These are phyloP conservation scores for Eupithecia subfuscata DNA, from an alignment of 2,888 invertebrate species.

Conservation along the genomic window DNA sequence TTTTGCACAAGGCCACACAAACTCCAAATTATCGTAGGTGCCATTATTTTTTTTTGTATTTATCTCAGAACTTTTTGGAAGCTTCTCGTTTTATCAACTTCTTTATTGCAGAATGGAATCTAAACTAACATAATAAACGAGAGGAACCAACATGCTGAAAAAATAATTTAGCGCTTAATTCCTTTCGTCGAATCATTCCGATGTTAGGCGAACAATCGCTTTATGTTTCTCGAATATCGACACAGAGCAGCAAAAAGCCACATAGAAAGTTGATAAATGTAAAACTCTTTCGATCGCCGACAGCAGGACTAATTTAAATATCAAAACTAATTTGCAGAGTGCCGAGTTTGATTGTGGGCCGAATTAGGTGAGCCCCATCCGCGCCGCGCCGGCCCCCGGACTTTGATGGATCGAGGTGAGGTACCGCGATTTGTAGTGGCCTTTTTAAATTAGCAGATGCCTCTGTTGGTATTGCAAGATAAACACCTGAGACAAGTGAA, in stretches of 20 bases:
- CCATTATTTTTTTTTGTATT: no score
- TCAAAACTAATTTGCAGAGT: constrained; percentile 80
- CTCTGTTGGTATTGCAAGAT: not conserved
- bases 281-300: constrained; percentile 57
- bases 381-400: constrained; percentile 26
- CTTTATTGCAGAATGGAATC: not conserved
- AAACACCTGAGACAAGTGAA: not conserved
- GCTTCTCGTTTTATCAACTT: no score
- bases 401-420: not conserved
- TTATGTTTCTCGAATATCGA: not conserved
- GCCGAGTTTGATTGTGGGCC: constrained; percentile 73
- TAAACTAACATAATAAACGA: not conserved
- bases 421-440: not conserved
- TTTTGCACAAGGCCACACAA: not conserved
- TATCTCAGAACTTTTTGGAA: not conserved
- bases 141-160: not conserved
- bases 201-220: not conserved
- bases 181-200: not conserved
- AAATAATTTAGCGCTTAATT: not conserved
- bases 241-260: not conserved
- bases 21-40: not conserved
- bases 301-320: constrained; percentile 78
- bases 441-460: not conserved
- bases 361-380: constrained; percentile 61
- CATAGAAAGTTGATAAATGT: constrained; percentile 29